Evolutionary conservation across 2,888 invertebrate genomes (phyloP).

Genomic region (Tolmerus cingulatus): DNA sequence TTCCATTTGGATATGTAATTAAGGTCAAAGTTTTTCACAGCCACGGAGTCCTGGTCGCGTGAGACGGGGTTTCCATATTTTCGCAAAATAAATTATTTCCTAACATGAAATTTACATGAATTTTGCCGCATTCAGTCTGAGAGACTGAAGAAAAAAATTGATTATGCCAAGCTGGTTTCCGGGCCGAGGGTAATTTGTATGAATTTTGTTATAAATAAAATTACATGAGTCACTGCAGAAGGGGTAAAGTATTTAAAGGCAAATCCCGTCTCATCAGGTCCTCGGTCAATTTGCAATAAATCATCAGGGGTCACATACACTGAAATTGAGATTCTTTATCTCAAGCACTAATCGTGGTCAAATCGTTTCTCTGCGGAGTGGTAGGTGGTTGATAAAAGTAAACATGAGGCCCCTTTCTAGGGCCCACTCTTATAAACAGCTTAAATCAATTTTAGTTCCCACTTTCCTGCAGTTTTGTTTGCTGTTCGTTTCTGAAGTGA

Average conservation of each 20-base stretch:
- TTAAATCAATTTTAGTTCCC: neutral
- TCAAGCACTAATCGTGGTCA: neutral
- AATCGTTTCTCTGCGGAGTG: neutral
- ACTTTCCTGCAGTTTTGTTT: neutral
- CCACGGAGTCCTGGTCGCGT: neutral
- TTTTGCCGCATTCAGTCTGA: neutral
- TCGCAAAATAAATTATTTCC: neutral
- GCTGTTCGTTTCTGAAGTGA: neutral
- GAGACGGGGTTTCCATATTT: neutral
- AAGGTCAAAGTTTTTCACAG: neutral
- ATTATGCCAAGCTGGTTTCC: neutral
- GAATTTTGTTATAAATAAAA: neutral
- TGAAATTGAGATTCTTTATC: neutral
- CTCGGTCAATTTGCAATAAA: neutral
- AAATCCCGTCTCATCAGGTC: neutral
- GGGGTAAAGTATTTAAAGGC: neutral
- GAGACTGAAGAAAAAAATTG: neutral
- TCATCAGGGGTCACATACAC: neutral
- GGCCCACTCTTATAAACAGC: neutral
- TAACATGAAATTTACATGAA: neutral
- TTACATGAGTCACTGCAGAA: neutral
- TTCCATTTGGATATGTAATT: conserved; percentile 6
- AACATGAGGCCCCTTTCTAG: neutral
- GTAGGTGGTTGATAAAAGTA: neutral
- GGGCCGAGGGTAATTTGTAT: neutral